Conservation (phyloP, 2,797 vertebrate genomes). For the Loriculus beryllinus region DNA sequence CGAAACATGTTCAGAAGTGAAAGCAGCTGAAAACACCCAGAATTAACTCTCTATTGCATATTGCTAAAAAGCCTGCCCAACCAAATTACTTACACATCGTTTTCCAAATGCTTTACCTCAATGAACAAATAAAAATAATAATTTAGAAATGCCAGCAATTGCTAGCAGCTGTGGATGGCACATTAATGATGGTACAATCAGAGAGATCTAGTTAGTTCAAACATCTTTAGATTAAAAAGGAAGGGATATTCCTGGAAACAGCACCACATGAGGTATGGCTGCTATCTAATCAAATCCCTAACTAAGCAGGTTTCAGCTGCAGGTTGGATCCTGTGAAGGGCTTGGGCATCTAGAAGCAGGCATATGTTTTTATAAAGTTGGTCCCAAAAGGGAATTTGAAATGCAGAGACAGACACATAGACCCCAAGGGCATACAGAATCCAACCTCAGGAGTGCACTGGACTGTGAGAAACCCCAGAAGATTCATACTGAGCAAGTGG, state of each 20-base stretch:
- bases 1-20: conserved; percentile 31
- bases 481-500: rapidly evolving
- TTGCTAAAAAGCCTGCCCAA: conserved; percentile 60
- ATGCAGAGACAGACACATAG: neutral
- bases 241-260: neutral
- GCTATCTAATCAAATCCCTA: neutral
- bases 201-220: neutral
- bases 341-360: neutral
- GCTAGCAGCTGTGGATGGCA: neutral
- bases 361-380: neutral
- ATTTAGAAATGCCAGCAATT: neutral
- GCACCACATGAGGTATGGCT: rapidly evolving
- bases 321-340: neutral
- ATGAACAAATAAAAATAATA: conserved; percentile 11
- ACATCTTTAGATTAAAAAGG: neutral
- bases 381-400: neutral
- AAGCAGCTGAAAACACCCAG: conserved; percentile 58
- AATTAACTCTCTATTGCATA: conserved; percentile 68
- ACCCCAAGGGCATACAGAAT: neutral
- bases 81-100: conserved; percentile 27
- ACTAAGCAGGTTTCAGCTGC: neutral
- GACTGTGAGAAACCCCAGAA: neutral
- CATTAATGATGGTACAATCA: neutral
- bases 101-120: conserved; percentile 52
- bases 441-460: neutral